Evolutionary conservation across 2,888 invertebrate species (phyloP).

Genomic region (Anorthoa munda): DNA sequence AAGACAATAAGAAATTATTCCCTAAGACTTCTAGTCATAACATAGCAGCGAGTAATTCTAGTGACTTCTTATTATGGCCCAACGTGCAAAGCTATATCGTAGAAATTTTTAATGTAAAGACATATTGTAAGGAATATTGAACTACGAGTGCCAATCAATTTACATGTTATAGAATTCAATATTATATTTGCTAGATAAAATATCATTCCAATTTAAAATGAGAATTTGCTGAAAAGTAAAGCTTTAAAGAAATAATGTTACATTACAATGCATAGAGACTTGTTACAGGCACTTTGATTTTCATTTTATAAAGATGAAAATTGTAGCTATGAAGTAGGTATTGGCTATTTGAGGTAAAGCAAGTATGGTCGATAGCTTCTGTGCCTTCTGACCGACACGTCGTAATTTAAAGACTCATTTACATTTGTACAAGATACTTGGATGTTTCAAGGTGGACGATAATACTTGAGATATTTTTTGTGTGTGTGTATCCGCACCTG

Average conservation of each 20-base stretch:
- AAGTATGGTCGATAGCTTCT: slow-evolving; percentile 67
- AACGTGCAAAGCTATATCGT: slow-evolving; percentile 53
- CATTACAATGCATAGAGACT: slow-evolving; percentile 51
- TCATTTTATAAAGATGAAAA: slow-evolving; percentile 60
- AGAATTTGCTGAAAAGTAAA: slow-evolving; percentile 79
- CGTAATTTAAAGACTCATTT: slow-evolving; percentile 55
- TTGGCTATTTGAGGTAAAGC: slow-evolving; percentile 62
- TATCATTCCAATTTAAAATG: slow-evolving; percentile 67
- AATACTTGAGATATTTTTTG: slow-evolving; percentile 69
- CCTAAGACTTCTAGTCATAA: slow-evolving; percentile 30
- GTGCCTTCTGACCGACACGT: slow-evolving; percentile 62
- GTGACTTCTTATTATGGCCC: slow-evolving; percentile 55
- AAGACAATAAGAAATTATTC: slow-evolving; percentile 41
- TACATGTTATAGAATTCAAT: slow-evolving; percentile 17
- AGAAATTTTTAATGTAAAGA: slow-evolving; percentile 35
- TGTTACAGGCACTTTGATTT: slow-evolving; percentile 61
- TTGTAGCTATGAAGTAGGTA: slow-evolving; percentile 54
- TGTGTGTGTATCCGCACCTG: slow-evolving; percentile 93
- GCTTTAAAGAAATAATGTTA: slow-evolving; percentile 65
- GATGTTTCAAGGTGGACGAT: slow-evolving; percentile 65
- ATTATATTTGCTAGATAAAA: slow-evolving; percentile 56
- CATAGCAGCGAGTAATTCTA: slow-evolving; percentile 42
- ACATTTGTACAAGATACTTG: slow-evolving; percentile 68
- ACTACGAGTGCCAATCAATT: slow-evolving; percentile 42
- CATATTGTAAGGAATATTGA: slow-evolving; percentile 34